A percentile compares a stretch with the other conserved stretches of the same genome.
phyloP scores from a whole-genome alignment of 2,888 invertebrate species.

The Torymus tubicola region DNA sequence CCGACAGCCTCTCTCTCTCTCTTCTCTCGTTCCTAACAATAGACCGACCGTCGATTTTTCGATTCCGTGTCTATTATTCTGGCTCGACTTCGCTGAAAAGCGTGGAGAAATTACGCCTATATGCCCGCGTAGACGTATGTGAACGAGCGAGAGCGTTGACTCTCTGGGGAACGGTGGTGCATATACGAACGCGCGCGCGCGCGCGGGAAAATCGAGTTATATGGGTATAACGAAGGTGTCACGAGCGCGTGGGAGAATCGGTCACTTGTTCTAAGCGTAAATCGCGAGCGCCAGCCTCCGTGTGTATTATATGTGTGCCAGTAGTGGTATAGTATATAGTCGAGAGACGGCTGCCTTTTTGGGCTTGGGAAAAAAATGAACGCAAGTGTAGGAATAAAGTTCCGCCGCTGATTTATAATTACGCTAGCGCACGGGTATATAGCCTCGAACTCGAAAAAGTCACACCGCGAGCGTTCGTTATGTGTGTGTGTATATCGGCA shows the following conservation, averaged over 20 bases:
- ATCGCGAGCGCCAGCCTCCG: not conserved
- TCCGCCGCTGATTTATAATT: no score
- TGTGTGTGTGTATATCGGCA: not conserved
- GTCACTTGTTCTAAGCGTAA: constrained; percentile 44
- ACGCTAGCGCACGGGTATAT: no score
- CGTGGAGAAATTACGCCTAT: constrained; percentile 12
- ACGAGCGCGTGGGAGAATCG: constrained; percentile 56
- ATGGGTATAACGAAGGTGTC: not conserved
- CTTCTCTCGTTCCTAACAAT: not conserved
- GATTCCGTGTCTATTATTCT: constrained; percentile 10
- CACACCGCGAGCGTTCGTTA: no score
- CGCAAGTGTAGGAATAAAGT: no score
- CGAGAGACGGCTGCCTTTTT: constrained; percentile 6
- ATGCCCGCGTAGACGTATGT: not conserved
- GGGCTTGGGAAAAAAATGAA: not conserved
- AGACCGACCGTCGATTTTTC: constrained; percentile 25
- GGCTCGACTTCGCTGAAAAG: not conserved
- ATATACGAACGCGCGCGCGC: not conserved
- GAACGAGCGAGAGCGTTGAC: constrained; percentile 19
- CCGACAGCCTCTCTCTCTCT: not conserved
- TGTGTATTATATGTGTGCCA: not conserved
- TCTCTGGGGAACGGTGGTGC: constrained; percentile 1
- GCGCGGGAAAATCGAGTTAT: not conserved
- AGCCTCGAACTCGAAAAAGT: no score
- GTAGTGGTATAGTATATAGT: no score